Base-by-base conservation (phyloP, 2,113 vertebrate species). In the Pipra filicauda region DNA sequence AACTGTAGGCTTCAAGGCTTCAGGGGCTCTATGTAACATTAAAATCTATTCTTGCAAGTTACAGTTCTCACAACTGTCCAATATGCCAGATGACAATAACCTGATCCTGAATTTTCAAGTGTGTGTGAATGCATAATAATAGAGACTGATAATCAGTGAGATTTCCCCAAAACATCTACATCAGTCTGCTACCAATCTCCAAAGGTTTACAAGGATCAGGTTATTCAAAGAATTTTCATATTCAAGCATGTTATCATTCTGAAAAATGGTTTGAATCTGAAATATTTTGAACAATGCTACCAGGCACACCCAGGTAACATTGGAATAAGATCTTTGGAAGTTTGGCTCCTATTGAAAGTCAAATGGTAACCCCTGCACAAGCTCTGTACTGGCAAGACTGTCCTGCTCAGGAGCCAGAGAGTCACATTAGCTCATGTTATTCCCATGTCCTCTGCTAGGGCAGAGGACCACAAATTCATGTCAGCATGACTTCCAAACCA, bases 351-450 rank as follows among this genome's bases (percentile, higher is more conserved):
- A 35, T 28, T 30, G 9, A 12, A 78, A 44, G 39, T 33, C 66
- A 31, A 39, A 46, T 1, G 3, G 10, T 8, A 58, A 62, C 6
- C 22, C 11, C 6, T 3, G 3, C 28, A n/a, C 41, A 12, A 27
- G 30, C 27, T 37, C 35, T 12, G 35, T 17, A 10, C 27, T 15
- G n/a, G 30, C 24, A 30, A 61, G 21, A 33, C 19, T 31, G 39
- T 27, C 27, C 59, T 55, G 22, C 27, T 41, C 3, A 31, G 54
- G 30, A 81, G 44, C 26, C 75, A 35, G 30, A 8, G 15, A 14
- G 12, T 20, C 28, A 1, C 4, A 13, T 3, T 2, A 46, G 37
- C 24, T 65, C 44, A 11, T 0, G 2, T 11, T 37, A 30, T 33
- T 33, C 35, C 52, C 46, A 26, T 1, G 5, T 1, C 1, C 7